phyloP scores from a whole-genome alignment of 2,888 invertebrate species.

The Nasonovia ribisnigri region DNA sequence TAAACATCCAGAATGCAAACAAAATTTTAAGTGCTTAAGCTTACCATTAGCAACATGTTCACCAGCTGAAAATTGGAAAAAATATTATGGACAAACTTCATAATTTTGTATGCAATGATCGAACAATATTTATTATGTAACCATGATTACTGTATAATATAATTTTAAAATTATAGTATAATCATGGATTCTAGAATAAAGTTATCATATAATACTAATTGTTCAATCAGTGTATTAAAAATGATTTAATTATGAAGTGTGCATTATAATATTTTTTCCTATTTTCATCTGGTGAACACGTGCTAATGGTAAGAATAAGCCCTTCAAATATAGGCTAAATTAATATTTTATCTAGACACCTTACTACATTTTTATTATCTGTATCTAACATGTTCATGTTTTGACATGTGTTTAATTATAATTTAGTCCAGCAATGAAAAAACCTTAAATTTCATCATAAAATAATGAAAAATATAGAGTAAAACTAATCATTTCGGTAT shows the following conservation, averaged over 20 bases:
- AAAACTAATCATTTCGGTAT: neutral
- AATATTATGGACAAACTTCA: neutral
- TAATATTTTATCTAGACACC: neutral
- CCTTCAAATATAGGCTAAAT: neutral
- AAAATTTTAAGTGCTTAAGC: neutral
- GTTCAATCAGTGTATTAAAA: neutral
- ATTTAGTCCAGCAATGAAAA: neutral
- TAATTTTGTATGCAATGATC: neutral
- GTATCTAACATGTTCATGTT: neutral
- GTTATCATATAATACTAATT: neutral
- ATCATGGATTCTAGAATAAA: neutral
- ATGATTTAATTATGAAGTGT: neutral
- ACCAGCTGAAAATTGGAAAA: slow-evolving; percentile 45
- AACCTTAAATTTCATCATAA: neutral
- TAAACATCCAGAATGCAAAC: slow-evolving; percentile 25
- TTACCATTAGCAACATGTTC: slow-evolving; percentile 5
- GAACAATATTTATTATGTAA: neutral
- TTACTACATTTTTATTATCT: neutral
- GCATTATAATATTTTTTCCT: neutral
- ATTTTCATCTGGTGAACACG: slow-evolving; percentile 13
- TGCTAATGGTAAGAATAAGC: neutral
- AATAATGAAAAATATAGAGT: neutral
- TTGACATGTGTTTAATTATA: neutral
- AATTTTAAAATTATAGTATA: no score
- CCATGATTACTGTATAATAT: neutral